Conservation (phyloP, 2,797 vertebrate species). For the Danio aesculapii region DNA sequence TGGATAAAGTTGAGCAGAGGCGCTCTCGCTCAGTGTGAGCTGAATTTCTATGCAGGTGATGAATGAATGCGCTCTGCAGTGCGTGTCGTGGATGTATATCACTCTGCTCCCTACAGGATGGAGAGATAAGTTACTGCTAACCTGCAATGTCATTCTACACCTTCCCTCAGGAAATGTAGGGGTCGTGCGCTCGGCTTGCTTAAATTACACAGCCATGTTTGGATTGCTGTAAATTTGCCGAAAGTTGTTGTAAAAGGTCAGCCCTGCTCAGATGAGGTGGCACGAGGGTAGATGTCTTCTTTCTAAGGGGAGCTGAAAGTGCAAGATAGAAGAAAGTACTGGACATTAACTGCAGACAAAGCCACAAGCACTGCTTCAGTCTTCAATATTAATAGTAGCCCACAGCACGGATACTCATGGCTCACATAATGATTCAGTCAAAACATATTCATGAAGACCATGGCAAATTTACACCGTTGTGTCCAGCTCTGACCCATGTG, state of each 20-base stretch:
- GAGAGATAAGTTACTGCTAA: constrained; percentile 66
- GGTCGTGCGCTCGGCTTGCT: constrained; percentile 52
- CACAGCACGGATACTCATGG: constrained; percentile 10
- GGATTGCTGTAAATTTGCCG: constrained; percentile 8
- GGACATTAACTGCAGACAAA: not conserved
- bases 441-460: constrained; percentile 30
- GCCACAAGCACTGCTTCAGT: constrained; percentile 21
- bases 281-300: not conserved
- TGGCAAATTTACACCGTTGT: constrained; percentile 16
- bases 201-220: not conserved
- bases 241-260: constrained; percentile 1
- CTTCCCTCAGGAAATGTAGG: constrained; percentile 54
- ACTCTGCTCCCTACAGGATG: constrained; percentile 64
- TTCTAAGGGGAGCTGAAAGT: constrained; percentile 14
- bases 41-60: constrained; percentile 64
- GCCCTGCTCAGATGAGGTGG: constrained; percentile 7
- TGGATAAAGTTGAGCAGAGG: constrained; percentile 53
- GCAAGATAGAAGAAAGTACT: constrained; percentile 1
- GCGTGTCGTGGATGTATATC: constrained; percentile 69
- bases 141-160: constrained; percentile 65
- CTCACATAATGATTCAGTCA: constrained; percentile 25
- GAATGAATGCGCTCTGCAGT: constrained; percentile 66
- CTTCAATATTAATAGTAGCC: constrained; percentile 1
- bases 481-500: constrained; percentile 16
- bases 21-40: constrained; percentile 59